Evolutionary conservation across 2,888 invertebrate genomes (phyloP).

Genomic region (Alviniconcha strummeri): DNA sequence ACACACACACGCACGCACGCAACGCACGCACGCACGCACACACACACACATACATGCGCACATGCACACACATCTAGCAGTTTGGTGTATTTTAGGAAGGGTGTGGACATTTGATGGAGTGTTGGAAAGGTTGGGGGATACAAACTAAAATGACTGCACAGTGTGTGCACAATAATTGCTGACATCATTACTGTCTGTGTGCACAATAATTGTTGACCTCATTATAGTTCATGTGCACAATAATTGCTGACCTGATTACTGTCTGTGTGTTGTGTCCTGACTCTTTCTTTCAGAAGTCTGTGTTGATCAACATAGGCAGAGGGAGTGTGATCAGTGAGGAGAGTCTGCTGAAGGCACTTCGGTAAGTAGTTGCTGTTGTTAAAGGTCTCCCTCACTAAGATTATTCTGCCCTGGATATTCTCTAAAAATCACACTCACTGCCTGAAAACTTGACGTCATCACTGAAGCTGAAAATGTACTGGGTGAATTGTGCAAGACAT

Average conservation of each 20-base stretch:
- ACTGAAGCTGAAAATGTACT: too few relatives aligned
- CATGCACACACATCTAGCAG: neutral
- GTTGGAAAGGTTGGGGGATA: neutral
- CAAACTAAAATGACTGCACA: neutral
- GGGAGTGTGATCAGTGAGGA: constrained; percentile 77
- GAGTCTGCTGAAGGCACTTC: constrained; percentile 76
- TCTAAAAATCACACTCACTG: too few relatives aligned
- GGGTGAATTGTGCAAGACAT: too few relatives aligned
- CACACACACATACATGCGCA: neutral
- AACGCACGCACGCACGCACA: neutral
- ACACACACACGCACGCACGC: neutral
- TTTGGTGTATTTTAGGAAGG: too few relatives aligned
- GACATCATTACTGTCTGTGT: neutral
- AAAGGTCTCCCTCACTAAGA: too few relatives aligned
- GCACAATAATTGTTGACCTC: neutral
- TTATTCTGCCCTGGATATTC: too few relatives aligned
- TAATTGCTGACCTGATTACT: neutral
- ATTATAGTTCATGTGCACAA: neutral
- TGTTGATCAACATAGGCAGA: constrained; percentile 79
- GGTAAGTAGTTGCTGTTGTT: constrained; percentile 54
- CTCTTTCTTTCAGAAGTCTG: constrained; percentile 64
- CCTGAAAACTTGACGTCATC: too few relatives aligned
- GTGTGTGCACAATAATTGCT: neutral
- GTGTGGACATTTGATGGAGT: too few relatives aligned
- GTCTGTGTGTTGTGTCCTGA: neutral